Conservation (phyloP, 2,888 invertebrate species). For the Aporophyla nigra region DNA sequence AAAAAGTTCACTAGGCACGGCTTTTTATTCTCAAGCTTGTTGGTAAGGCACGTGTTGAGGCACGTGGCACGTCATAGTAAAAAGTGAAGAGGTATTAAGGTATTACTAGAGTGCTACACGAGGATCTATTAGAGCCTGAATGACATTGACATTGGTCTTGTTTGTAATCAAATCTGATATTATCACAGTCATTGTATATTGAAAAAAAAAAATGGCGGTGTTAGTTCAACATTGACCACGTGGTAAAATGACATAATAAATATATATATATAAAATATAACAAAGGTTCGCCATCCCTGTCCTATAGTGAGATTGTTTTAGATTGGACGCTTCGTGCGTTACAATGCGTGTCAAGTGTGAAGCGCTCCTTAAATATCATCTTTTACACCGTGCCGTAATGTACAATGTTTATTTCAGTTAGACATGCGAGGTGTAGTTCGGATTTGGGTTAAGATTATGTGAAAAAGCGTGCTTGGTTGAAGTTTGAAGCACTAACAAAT, state of each 20-base stretch:
- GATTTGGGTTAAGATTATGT: conserved; percentile 19
- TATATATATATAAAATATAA: no score
- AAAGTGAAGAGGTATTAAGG: no score
- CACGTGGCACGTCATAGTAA: background rate
- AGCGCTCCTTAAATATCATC: conserved; percentile 68
- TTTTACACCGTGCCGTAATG: conserved; percentile 66
- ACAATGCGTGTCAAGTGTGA: conserved; percentile 75
- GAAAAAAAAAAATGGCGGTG: background rate
- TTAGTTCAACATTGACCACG: background rate
- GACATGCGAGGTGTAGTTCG: conserved; percentile 37
- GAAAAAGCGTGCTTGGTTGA: conserved; percentile 12
- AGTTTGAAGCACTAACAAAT: background rate
- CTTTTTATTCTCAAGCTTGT: no score
- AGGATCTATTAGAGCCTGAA: background rate
- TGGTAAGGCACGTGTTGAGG: background rate
- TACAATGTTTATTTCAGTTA: conserved; percentile 48
- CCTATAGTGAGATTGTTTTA: conserved; percentile 64
- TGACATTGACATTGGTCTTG: background rate
- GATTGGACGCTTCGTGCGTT: conserved; percentile 68
- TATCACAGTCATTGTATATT: background rate
- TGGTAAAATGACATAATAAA: no score
- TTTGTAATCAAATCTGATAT: background rate
- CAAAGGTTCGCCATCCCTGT: conserved; percentile 13
- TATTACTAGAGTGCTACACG: no score
- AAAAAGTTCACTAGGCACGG: background rate